These are phyloP conservation scores for Epiblema foenella DNA, from an alignment of 2,888 invertebrate species.

Conservation along the genomic window DNA sequence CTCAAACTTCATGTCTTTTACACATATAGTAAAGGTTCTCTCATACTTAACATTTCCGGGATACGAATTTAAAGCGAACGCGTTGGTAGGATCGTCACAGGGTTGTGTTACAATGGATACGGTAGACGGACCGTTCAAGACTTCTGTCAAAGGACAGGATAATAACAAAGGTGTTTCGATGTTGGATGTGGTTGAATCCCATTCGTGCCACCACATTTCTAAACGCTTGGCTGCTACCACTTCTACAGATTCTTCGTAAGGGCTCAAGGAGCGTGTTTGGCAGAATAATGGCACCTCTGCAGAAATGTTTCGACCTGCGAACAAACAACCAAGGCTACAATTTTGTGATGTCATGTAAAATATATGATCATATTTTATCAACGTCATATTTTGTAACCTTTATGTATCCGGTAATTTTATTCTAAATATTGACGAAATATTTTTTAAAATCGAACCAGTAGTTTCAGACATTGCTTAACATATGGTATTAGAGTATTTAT, in stretches of 20 bases:
- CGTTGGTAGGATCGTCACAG: constrained; percentile 77
- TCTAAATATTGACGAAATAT: neutral
- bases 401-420: neutral
- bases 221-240: constrained; percentile 84
- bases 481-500: too few species aligned
- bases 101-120: constrained; percentile 82
- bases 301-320: constrained; percentile 72
- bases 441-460: neutral
- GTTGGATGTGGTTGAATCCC: constrained; percentile 79
- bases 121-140: constrained; percentile 65
- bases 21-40: constrained; percentile 87
- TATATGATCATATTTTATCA: too few species aligned
- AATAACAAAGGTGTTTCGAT: constrained; percentile 85
- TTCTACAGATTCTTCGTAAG: constrained; percentile 74
- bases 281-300: constrained; percentile 79
- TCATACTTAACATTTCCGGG: constrained; percentile 51
- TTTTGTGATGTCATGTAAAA: neutral
- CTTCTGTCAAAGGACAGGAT: constrained; percentile 86
- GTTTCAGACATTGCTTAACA: neutral
- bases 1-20: constrained; percentile 88
- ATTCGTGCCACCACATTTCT: constrained; percentile 87
- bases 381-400: too few species aligned
- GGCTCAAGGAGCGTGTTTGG: constrained; percentile 76
- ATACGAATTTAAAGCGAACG: constrained; percentile 61
- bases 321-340: constrained; percentile 49